A percentile compares a stretch with the other conserved stretches of the same genome.
These are phyloP conservation scores for Onychostoma macrolepis DNA, from an alignment of 2,113 vertebrate species.

Conservation along the genomic window DNA sequence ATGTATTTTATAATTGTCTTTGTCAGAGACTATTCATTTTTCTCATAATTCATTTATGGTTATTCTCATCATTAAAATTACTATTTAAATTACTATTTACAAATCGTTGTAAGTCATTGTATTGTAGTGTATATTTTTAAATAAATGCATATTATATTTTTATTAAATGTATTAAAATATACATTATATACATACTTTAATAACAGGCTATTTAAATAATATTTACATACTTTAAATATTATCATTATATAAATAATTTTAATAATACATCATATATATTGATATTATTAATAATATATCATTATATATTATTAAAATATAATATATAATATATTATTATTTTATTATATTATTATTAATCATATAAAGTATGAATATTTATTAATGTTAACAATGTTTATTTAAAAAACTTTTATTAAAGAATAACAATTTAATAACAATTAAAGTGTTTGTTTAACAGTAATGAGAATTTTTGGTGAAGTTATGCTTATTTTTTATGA, in stretches of 20 bases:
- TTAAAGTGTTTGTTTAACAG: neutral
- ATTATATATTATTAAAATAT: neutral
- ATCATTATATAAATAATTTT: neutral
- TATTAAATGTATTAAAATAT: neutral
- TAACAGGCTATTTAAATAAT: neutral
- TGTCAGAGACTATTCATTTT: neutral
- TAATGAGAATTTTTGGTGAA: neutral
- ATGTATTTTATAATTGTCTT: neutral
- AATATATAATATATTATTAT: neutral
- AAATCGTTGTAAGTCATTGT: neutral
- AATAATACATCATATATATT: neutral
- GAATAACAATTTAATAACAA: too few relatives aligned
- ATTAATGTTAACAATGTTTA: too few relatives aligned
- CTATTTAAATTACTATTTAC: neutral
- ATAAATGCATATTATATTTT: neutral
- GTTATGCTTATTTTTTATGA: neutral
- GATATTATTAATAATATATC: neutral
- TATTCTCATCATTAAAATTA: neutral
- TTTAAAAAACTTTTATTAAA: too few relatives aligned
- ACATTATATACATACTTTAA: neutral
- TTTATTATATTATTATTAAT: too few relatives aligned
- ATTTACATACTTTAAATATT: neutral
- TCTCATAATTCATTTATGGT: neutral
- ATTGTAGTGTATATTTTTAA: neutral
- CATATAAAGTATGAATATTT: too few relatives aligned